These are phyloP conservation scores for Aporophyla nigra DNA, from an alignment of 2,888 invertebrate genomes.

Conservation along the genomic window DNA sequence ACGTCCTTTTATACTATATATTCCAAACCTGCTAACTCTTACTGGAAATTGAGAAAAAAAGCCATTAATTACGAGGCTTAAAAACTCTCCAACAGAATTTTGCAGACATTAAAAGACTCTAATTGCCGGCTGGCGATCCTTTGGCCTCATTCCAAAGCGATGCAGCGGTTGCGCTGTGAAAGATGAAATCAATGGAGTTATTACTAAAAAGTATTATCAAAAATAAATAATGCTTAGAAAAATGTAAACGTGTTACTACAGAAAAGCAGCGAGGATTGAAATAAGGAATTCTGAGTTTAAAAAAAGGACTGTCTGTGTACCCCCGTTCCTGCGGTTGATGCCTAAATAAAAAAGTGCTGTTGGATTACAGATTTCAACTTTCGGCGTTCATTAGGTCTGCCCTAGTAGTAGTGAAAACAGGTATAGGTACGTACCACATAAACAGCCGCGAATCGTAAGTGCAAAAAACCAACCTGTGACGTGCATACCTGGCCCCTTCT, in stretches of 20 bases:
- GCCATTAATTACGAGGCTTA: slow-evolving; percentile 40
- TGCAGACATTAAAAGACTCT: slow-evolving; percentile 65
- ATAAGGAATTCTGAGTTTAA: not conserved
- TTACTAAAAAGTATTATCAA: slow-evolving; percentile 28
- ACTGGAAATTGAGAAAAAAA: slow-evolving; percentile 40
- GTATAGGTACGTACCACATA: not conserved
- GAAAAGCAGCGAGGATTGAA: not conserved
- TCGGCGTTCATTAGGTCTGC: not conserved
- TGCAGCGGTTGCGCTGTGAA: slow-evolving; percentile 54
- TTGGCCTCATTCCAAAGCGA: slow-evolving; percentile 70
- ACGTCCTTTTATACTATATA: slow-evolving; percentile 10
- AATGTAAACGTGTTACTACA: not conserved
- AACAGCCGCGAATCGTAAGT: not conserved
- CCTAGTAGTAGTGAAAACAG: not conserved
- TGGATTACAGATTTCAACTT: not conserved
- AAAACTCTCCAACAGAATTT: slow-evolving; percentile 52
- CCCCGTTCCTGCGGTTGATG: not conserved
- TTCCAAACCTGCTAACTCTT: slow-evolving; percentile 34
- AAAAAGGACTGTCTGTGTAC: not conserved
- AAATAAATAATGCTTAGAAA: slow-evolving; percentile 11
- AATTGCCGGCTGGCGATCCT: slow-evolving; percentile 67
- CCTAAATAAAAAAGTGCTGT: not conserved
- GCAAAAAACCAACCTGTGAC: not conserved
- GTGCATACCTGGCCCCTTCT: not conserved
- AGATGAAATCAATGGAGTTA: slow-evolving; percentile 57